These are phyloP conservation scores for Sebastes itinus DNA, from an alignment of 2,797 vertebrate genomes.

Conservation along the genomic window DNA sequence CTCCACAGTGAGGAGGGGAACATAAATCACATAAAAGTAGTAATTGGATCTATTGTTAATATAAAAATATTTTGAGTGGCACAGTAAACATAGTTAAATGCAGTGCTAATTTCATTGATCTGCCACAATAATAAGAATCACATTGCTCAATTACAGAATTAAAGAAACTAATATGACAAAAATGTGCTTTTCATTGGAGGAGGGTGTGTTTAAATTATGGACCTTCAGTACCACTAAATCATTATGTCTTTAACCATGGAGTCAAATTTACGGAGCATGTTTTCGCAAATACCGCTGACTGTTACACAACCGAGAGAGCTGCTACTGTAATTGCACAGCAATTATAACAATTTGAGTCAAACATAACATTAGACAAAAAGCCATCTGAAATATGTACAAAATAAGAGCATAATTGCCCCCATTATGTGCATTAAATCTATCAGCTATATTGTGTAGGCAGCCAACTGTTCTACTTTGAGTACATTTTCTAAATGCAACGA, in stretches of 20 bases:
- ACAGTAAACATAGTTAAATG: background rate
- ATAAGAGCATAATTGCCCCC: constrained; percentile 32
- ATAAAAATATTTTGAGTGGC: background rate
- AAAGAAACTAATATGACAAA: background rate
- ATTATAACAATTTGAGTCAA: constrained; percentile 51
- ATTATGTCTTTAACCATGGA: background rate
- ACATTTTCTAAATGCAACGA: constrained; percentile 23
- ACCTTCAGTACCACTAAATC: background rate
- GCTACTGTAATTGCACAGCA: constrained; percentile 33
- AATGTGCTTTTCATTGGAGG: background rate
- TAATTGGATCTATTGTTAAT: background rate
- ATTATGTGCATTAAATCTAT: constrained; percentile 60
- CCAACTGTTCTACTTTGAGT: constrained; percentile 28
- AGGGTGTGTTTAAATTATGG: background rate
- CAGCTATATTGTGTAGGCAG: constrained; percentile 27
- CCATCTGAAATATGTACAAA: constrained; percentile 46
- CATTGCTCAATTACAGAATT: background rate
- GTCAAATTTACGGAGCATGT: constrained; percentile 1
- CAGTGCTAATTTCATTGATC: background rate
- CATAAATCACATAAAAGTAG: background rate
- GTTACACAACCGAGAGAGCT: constrained; percentile 12
- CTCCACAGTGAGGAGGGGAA: background rate
- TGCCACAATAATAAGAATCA: background rate
- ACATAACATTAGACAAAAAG: constrained; percentile 36
- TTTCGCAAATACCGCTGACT: constrained; percentile 32